Evolutionary conservation across 1,140 invertebrate genomes (phyloP), one percentile per base, ranked within the genome.

Genomic region (Spodoptera frugiperda): DNA sequence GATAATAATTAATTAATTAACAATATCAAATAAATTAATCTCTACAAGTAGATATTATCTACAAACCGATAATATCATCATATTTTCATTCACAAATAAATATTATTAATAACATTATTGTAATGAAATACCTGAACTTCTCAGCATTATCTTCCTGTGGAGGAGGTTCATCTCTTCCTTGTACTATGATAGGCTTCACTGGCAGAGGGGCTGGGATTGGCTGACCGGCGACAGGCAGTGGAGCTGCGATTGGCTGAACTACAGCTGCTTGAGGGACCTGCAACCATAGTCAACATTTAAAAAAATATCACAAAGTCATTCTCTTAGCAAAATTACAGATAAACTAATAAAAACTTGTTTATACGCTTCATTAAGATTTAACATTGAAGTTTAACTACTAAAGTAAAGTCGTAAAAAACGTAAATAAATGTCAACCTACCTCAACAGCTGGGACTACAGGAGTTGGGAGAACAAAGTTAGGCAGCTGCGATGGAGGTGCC

Each of bases 401-500:
- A 44, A 25, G 33, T 33, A 39, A 33, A 25, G 4, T 17, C 17
- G 21, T 39, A 14, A 11, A 44, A 15, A 10, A 17, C 17, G 33
- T 61, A 61, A 61, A 61, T 25, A 61, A 44, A 49, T 11, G 10
- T 65, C 15, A 48, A 30, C 10, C 6, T 59, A 73, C 71, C 19
- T 73, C 71, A 48, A 17, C 33, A 49, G 33, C 55, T 25, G 87
- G 77, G 3, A 82, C 49, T 19, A 59, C 44, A 33, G 81, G 77
- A 6, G 73, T 76, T 39, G 87, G 82, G 30, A 93, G 92, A 33
- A 95, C 87, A 84, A 96, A 96, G 83, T 95, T 95, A 9, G 95
- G 95, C 25, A 96, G 87, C 76, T 94, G 94, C 10, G 94, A 90
- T 3, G 95, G 95, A 25, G 95, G 95, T 59, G 95, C 93, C 3